phyloP scores from a whole-genome alignment of 2,113 vertebrate species.

The Anser cygnoides region DNA sequence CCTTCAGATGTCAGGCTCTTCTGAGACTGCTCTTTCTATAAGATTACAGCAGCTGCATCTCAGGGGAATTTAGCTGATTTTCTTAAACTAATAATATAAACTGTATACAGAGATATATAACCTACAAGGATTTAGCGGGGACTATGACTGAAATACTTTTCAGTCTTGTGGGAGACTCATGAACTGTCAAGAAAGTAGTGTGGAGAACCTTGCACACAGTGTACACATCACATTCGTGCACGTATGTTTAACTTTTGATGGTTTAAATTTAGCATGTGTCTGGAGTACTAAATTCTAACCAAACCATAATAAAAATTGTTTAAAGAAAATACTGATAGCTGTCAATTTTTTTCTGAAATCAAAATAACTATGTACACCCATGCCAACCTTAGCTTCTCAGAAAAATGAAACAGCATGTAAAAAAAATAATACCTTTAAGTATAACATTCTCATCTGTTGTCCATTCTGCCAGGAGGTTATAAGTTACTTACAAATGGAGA shows the following conservation, averaged over 20 bases:
- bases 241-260: neutral
- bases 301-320: neutral
- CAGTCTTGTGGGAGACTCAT: neutral
- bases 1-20: neutral
- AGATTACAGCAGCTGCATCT: neutral
- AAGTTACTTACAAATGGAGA: neutral
- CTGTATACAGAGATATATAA: rapidly evolving
- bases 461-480: neutral
- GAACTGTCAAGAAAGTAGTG: neutral
- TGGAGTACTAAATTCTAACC: neutral
- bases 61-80: rapidly evolving
- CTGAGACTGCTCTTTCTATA: neutral
- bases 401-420: neutral
- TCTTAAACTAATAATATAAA: neutral
- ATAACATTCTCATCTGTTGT: neutral
- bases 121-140: neutral
- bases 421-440: neutral
- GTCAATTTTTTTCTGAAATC: neutral
- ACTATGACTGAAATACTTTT: neutral
- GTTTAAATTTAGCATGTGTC: neutral
- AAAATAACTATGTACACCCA: slow-evolving; percentile 31
- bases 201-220: neutral
- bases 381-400: neutral
- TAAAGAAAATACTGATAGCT: slow-evolving; percentile 61
- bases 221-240: neutral